These are phyloP conservation scores for Neostethus bicornis DNA, from an alignment of 2,797 vertebrate genomes.

Conservation along the genomic window DNA sequence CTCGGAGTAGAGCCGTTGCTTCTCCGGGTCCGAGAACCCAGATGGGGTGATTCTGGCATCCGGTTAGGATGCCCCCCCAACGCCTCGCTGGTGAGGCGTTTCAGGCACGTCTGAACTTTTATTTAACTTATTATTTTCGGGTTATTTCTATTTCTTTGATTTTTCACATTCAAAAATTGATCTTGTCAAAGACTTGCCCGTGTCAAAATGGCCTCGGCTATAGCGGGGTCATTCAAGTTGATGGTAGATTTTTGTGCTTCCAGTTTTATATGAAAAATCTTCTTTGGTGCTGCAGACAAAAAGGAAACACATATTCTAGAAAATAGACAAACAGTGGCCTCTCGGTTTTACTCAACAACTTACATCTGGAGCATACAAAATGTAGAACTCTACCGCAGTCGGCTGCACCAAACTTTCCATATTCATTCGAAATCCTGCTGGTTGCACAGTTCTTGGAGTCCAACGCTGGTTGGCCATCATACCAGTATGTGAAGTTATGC, in stretches of 20 bases:
- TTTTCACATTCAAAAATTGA: no score
- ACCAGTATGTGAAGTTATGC: constrained; percentile 17
- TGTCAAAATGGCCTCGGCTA: constrained; percentile 11
- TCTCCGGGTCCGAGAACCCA: no score
- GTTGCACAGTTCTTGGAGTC: background rate
- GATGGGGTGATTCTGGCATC: no score
- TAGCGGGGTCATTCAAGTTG: constrained; percentile 15
- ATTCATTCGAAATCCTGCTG: background rate
- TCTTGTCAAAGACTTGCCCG: background rate
- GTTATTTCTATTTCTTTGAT: no score
- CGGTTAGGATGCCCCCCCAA: no score
- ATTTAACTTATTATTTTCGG: no score
- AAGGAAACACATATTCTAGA: no score
- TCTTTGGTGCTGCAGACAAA: background rate
- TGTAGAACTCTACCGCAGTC: rapidly evolving
- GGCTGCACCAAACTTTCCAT: background rate
- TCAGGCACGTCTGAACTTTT: no score
- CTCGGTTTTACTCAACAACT: constrained; percentile 19
- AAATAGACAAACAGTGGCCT: no score
- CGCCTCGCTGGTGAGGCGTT: no score
- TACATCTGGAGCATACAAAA: constrained; percentile 29
- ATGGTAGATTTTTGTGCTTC: background rate
- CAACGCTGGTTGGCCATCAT: background rate
- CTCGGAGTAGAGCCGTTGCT: no score
- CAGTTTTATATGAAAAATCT: background rate